Evolutionary conservation across 92 coral and sea anemone genomes (phyloP).

Genomic region (Porites cylindrica): DNA sequence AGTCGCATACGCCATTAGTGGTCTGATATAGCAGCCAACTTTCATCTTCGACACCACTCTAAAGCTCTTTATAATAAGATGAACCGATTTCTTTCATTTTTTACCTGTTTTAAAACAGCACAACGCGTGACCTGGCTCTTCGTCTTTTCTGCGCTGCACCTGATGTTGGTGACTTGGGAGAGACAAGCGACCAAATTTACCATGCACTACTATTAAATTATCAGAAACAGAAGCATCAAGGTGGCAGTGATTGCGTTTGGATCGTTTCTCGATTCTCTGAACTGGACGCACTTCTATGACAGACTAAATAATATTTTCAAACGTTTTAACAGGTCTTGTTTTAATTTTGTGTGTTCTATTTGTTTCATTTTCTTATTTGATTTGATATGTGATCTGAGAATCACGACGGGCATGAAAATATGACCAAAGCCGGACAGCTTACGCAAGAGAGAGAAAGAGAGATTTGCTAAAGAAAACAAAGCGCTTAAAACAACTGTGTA

Average conservation of each 20-base stretch:
- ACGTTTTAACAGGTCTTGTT: neutral
- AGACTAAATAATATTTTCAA: neutral
- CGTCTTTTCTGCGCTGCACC: neutral
- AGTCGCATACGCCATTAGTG: neutral
- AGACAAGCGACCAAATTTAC: neutral
- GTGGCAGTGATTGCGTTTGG: neutral
- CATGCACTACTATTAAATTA: neutral
- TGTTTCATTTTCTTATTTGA: neutral
- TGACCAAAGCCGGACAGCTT: neutral
- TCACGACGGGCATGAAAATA: neutral
- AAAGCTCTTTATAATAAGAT: neutral
- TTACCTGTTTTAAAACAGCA: neutral
- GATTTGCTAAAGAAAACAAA: neutral
- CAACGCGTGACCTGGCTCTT: neutral
- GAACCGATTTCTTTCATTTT: no score
- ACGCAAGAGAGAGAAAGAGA: neutral
- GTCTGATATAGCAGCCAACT: neutral
- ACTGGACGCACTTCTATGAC: neutral
- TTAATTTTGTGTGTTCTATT: neutral
- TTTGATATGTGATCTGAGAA: neutral
- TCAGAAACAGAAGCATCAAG: neutral
- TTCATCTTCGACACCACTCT: neutral
- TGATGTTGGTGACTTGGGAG: constrained; percentile 14
- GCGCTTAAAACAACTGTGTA: constrained; percentile 4
- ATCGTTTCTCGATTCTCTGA: neutral